Percentiles rank a stretch among this genome's conserved stretches.
Conservation (phyloP, 2,797 vertebrate species). For the Micropoecilia bifurca region DNA sequence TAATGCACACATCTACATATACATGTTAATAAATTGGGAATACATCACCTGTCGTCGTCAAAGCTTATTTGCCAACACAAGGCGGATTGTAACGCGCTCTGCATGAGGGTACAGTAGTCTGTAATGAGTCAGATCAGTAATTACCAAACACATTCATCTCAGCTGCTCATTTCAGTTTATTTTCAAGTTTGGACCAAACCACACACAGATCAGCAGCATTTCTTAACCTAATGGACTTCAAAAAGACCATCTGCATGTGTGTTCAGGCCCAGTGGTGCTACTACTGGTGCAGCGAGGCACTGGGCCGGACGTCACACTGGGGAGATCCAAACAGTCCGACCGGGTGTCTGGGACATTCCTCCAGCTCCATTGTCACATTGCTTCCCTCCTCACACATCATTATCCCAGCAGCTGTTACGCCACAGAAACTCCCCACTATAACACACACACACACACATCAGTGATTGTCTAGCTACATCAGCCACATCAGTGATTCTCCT, state of each 20-base stretch:
- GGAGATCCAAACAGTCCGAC: constrained; percentile 47
- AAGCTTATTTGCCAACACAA: constrained; percentile 59
- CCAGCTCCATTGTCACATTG: constrained; percentile 64
- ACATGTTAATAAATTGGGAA: background rate
- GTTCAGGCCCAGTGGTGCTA: constrained; percentile 7
- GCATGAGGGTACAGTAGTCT: constrained; percentile 14
- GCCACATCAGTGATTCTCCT: no score
- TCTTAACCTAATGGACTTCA: constrained; percentile 22
- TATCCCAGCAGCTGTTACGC: constrained; percentile 68
- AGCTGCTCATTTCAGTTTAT: constrained; percentile 14
- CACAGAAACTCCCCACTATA: constrained; percentile 35
- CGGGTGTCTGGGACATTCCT: constrained; percentile 58
- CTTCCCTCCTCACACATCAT: constrained; percentile 66
- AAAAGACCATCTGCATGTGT: constrained; percentile 32
- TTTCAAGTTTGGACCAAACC: constrained; percentile 26
- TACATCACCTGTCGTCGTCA: constrained; percentile 48
- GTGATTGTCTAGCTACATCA: background rate
- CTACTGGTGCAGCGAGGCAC: background rate
- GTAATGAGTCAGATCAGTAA: constrained; percentile 29
- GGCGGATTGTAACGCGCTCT: constrained; percentile 54
- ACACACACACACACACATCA: constrained; percentile 14
- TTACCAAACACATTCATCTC: constrained; percentile 15
- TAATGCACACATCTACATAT: constrained; percentile 6
- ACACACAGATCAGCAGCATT: constrained; percentile 14
- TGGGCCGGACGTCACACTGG: constrained; percentile 37